phyloP scores from a whole-genome alignment of 2,113 vertebrate species.

The Rhabdomys dilectus region DNA sequence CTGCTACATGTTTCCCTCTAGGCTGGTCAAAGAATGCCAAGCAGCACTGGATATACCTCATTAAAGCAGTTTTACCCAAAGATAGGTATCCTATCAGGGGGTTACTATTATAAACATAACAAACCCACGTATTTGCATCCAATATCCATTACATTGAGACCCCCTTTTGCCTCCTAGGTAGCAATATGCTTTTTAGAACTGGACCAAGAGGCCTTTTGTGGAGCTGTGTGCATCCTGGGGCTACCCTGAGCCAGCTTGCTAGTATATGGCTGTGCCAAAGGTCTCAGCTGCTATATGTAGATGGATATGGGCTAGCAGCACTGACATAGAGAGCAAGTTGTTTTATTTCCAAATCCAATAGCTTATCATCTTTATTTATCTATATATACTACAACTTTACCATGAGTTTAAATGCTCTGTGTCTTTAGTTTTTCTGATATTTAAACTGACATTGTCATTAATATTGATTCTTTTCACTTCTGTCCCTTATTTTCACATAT shows the following conservation, averaged over 20 bases:
- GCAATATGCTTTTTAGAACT: neutral
- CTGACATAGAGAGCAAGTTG: slow-evolving; percentile 73
- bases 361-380: slow-evolving; percentile 82
- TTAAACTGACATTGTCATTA: neutral
- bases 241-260: slow-evolving; percentile 72
- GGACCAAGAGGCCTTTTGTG: slow-evolving; percentile 13
- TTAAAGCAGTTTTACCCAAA: neutral
- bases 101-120: neutral
- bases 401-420: slow-evolving; percentile 65
- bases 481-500: neutral
- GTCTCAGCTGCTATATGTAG: slow-evolving; percentile 73
- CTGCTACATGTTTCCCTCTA: neutral
- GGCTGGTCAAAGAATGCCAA: neutral
- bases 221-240: slow-evolving; percentile 68
- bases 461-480: neutral
- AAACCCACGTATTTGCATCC: neutral
- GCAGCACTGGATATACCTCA: neutral
- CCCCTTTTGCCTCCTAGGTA: neutral
- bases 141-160: neutral
- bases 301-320: slow-evolving; percentile 72
- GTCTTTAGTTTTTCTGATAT: neutral
- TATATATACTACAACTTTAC: slow-evolving; percentile 74
- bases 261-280: slow-evolving; percentile 79
- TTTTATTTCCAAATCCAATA: slow-evolving; percentile 75
- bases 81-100: neutral